Evolutionary conservation across 2,113 vertebrate genomes (phyloP), one percentile per base, ranked within the genome.

Genomic region (Todiramphus chloris): DNA sequence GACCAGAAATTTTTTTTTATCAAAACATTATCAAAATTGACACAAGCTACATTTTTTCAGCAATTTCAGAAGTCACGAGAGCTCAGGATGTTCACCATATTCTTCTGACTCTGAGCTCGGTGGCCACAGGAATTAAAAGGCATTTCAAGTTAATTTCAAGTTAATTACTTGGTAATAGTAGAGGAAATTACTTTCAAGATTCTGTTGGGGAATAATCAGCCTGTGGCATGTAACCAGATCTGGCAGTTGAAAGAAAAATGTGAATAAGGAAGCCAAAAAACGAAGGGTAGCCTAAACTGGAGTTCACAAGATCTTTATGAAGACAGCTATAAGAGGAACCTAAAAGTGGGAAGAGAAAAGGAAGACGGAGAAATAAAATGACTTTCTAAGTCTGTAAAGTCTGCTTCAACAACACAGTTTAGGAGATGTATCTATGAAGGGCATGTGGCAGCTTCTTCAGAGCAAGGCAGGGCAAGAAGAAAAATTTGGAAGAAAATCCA

Each of bases 361-460:
- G 12, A 74, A 51, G 27, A 78, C 0, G 0, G 12, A 11, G 4
- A 5, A 1, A 50, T 82, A 43, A 6, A 67, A 0, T 23, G 13
- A 19, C 20, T 59, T 87, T 63, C 19, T 24, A 35, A 60, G 35
- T 28, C 55, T 69, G 35, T 37, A 41, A 73, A 73, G 67, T 77
- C 50, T 62, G 9, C 17, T 70, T 55, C 70, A 85, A 35, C 23
- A 50, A 67, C 23, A 43, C n/a, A 67, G 23, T 46, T 81, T 46
- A 51, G 19, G 30, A 62, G 35, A 37, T 7, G 2, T 2, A 2
- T 8, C 50, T 35, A 23, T 0, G 0, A 44, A 78, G 43, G 48
- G 30, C 58, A 89, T 0, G 0, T 33, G 13, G 30, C 62, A 44
- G 1, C 55, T 64, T 87, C 18, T 35, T 53, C 51, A 62, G 60